Base-by-base conservation (phyloP, 2,113 vertebrate species). In the Balaenoptera acutorostrata region DNA sequence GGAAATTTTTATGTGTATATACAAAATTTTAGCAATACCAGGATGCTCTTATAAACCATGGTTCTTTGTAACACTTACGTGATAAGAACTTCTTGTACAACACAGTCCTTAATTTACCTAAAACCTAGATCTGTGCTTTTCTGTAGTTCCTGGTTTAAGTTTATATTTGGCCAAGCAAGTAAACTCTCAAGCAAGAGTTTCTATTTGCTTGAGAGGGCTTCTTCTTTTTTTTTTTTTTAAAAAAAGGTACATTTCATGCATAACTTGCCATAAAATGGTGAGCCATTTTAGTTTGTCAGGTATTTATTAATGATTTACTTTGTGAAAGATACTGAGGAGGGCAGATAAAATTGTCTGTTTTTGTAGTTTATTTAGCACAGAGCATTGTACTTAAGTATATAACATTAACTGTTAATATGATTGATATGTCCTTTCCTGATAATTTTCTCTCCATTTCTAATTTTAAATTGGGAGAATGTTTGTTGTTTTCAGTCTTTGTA, bases 291-390 rank as follows among this genome's bases (percentile, higher is more conserved):
- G 49, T 93, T 88, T 33, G 64, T 87, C 90, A 72, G 2, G 52
- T 92, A 86, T 85, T 95, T 96, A 72, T 88, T 94, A 74, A 68
- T 75, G 39, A 88, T 96, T 84, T 87, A 90, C 59, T 95, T 82
- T 46, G 61, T 96, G 84, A 88, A 72, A 88, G 46, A 92, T 66
- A 44, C 3, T 72, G 44, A 88, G 85, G 63, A 44, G 39, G 5
- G 12, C 41, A 88, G 82, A 71, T 71, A 77, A 71, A 84, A 59
- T 84, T 87, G 14, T 55, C 49, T 94, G 52, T 93, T 36, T 78
- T 91, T 84, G 78, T 21, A 52, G 46, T 64, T 94, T 96, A 52
- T 57, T 89, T 74, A 85, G 13, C 27, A 66, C 6, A n/a, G n/a
- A 46, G 41, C 41, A 27, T 44, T 94, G 55, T 71, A 77, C 61